Evolutionary conservation across 1,140 invertebrate species (phyloP), one percentile per base, ranked within the genome.

Genomic region (Lasioglossum albipes): DNA sequence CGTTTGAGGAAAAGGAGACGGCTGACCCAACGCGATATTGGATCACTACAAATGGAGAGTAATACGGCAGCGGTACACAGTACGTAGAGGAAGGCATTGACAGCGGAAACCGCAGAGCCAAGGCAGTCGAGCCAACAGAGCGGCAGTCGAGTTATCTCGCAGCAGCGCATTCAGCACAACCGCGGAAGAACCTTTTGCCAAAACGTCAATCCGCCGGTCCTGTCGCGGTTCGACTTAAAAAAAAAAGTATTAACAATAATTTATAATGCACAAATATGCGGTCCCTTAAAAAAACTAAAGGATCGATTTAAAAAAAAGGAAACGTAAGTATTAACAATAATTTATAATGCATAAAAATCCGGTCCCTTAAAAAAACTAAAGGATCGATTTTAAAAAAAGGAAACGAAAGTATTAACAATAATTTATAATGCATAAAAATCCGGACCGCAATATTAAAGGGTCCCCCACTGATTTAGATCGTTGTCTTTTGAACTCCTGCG

Each of bases 71-170:
- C n/a, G 75, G 70, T 76, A 76, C 73, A 66, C 66, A 64, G 45
- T 79, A 75, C 67, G 68, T 54, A 83, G 72, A 68, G 82, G 85
- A 86, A 85, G 81, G 90, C 89, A 91, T 91, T 91, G 91, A 91
- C 88, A 89, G 84, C 74, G 86, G 65, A 88, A 90, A 90, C 89
- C 89, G 85, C 90, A 91, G 89, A 89, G 84, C 82, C 68, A 49
- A 73, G 82, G 65, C 73, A 86, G 66, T 57, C 42, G 62, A 71
- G 74, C 57, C 62, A 81, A 86, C 81, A 75, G 72, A 84, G 16
- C 64, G 41, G 71, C 54, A 65, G 76, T 49, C 66, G 64, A 73
- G 52, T 83, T 74, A 72, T 79, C 76, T 87, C 74, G 71, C 75
- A 71, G 61, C 62, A n/a, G 66, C 41, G 36, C 59, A 84, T 75